A percentile compares a stretch with the other conserved stretches of the same genome.
Evolutionary conservation across 2,797 vertebrate genomes (phyloP).

Genomic region (Enteromius viviparus): DNA sequence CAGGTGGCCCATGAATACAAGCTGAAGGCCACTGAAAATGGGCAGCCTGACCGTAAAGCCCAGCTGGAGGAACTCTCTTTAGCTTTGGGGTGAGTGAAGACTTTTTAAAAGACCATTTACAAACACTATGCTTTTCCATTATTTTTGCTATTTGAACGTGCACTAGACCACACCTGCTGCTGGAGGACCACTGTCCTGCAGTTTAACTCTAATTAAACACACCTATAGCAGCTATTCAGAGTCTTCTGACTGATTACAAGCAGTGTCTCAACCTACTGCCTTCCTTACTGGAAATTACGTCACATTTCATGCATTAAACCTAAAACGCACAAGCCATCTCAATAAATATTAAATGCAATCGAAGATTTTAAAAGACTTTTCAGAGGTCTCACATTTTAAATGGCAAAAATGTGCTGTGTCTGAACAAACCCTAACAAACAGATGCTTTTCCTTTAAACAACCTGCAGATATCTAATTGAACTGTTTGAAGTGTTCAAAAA

Average conservation of each 20-base stretch:
- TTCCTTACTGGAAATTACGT: not conserved
- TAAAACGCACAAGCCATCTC: no score
- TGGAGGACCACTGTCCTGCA: not conserved
- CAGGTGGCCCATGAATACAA: constrained; percentile 91
- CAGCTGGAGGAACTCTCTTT: constrained; percentile 89
- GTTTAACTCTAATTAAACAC: not conserved
- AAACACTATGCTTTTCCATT: not conserved
- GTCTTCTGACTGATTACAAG: not conserved
- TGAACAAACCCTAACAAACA: no score
- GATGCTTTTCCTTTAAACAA: no score
- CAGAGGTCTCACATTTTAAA: no score
- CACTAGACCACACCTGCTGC: not conserved
- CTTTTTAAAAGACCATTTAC: no score
- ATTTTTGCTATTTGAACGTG: not conserved
- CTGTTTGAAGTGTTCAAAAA: no score
- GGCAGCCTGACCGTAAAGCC: constrained; percentile 89
- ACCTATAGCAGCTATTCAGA: not conserved
- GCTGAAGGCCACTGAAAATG: constrained; percentile 90
- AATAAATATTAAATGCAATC: not conserved
- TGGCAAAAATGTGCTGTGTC: no score
- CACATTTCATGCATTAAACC: no score
- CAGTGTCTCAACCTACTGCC: no score
- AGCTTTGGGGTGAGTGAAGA: constrained; percentile 83
- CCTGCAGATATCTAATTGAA: no score
- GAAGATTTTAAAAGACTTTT: no score